Percentiles rank a stretch among this genome's conserved stretches.
These are phyloP conservation scores for Heterotilapia buettikoferi DNA, from an alignment of 2,113 vertebrate species.

Conservation along the genomic window DNA sequence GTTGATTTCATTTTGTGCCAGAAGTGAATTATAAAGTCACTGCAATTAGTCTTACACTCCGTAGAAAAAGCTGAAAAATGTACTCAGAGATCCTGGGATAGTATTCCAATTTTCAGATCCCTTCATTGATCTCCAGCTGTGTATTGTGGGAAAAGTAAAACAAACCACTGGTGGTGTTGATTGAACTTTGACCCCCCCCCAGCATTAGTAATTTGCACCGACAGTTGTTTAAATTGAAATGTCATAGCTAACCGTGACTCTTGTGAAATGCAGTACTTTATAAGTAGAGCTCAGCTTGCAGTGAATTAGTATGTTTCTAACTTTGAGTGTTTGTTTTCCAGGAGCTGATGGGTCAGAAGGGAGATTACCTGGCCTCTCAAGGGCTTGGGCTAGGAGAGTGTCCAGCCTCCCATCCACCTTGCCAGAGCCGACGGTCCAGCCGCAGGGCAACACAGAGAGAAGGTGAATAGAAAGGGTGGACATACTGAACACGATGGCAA, in stretches of 20 bases:
- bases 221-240: background rate
- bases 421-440: conserved; percentile 35
- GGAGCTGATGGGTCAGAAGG: conserved; percentile 27
- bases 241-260: background rate
- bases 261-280: background rate
- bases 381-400: conserved; percentile 19
- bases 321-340: background rate
- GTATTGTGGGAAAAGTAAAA: background rate
- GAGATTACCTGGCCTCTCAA: conserved; percentile 5
- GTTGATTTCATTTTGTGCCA: background rate
- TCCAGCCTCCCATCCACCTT: conserved; percentile 4
- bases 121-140: background rate
- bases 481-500: fast-evolving
- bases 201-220: background rate
- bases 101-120: background rate
- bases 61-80: background rate
- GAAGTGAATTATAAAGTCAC: background rate
- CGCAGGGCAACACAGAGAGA: conserved; percentile 32
- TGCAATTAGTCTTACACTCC: background rate
- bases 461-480: background rate
- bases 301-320: background rate
- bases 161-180: background rate
- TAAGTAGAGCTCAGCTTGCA: background rate
- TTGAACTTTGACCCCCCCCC: fast-evolving
- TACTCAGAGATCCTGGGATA: background rate